These are phyloP conservation scores for Sanderia malayensis DNA, from an alignment of 30 jellyfish, hydroid and myxozoan species.

Conservation along the genomic window DNA sequence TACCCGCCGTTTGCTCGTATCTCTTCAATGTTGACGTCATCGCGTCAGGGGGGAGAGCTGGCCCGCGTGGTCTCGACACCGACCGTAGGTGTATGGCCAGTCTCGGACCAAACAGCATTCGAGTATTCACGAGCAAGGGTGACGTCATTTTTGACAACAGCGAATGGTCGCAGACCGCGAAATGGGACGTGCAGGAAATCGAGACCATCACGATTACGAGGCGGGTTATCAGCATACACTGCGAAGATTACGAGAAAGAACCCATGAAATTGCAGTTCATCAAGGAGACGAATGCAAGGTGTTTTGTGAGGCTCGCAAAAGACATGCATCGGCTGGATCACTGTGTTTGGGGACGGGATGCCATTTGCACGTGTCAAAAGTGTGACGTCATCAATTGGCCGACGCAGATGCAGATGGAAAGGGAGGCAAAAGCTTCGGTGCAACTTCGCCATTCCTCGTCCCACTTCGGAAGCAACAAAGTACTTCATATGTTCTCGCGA, in stretches of 20 bases:
- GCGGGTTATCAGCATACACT: slow-evolving; percentile 20
- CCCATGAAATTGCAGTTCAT: slow-evolving; percentile 28
- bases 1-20: slow-evolving; percentile 55
- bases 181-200: slow-evolving; percentile 53
- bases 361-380: not conserved
- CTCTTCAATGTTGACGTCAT: slow-evolving; percentile 17
- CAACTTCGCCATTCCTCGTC: too few relatives aligned
- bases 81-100: slow-evolving; percentile 40
- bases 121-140: slow-evolving; percentile 19
- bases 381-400: too few relatives aligned
- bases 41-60: not conserved
- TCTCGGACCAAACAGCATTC: slow-evolving; percentile 35
- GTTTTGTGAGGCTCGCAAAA: slow-evolving; percentile 29
- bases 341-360: not conserved
- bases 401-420: too few relatives aligned
- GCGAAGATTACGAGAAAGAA: slow-evolving; percentile 33
- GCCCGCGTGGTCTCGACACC: too few relatives aligned
- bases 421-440: too few relatives aligned
- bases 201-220: slow-evolving; percentile 26
- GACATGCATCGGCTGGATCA: slow-evolving; percentile 42
- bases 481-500: too few relatives aligned
- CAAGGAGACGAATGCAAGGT: slow-evolving; percentile 21
- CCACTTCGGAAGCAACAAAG: too few relatives aligned
- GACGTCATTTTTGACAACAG: too few relatives aligned
- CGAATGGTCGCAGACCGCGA: slow-evolving; percentile 30